phyloP scores from a whole-genome alignment of 2,888 invertebrate genomes.

The Drosophila atroscutellata region DNA sequence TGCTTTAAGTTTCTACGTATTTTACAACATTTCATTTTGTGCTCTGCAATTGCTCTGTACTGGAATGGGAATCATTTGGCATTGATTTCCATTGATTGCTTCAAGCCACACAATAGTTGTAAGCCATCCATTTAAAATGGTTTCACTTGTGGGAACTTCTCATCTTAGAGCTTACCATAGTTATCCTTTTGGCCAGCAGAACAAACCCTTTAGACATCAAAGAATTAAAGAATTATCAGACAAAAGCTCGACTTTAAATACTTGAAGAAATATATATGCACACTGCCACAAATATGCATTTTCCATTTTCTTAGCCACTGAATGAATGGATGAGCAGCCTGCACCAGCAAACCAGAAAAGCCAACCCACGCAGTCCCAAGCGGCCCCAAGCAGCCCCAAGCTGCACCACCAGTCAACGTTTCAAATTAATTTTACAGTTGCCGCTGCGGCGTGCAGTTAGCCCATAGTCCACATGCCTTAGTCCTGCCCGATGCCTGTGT shows the following conservation, averaged over 20 bases:
- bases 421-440: slow-evolving; percentile 78
- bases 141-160: too few species aligned
- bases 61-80: background rate
- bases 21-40: background rate
- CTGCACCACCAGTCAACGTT: slow-evolving; percentile 48
- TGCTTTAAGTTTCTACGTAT: slow-evolving; percentile 2
- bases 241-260: slow-evolving; percentile 51
- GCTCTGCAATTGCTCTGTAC: background rate
- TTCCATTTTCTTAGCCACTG: slow-evolving; percentile 20
- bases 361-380: background rate
- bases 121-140: background rate
- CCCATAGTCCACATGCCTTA: slow-evolving; percentile 22
- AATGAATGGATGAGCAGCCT: slow-evolving; percentile 2
- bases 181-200: background rate
- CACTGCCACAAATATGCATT: slow-evolving; percentile 33
- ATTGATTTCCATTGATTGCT: background rate
- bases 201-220: background rate
- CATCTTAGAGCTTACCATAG: background rate
- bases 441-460: slow-evolving; percentile 45
- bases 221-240: slow-evolving; percentile 14
- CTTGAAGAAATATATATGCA: slow-evolving; percentile 45
- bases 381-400: background rate
- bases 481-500: background rate
- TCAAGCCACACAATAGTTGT: background rate
- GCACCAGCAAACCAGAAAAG: background rate